Percentiles rank a stretch among this genome's conserved stretches.
Conservation (phyloP, 2,888 invertebrate species). For the Drosophila limbata region DNA sequence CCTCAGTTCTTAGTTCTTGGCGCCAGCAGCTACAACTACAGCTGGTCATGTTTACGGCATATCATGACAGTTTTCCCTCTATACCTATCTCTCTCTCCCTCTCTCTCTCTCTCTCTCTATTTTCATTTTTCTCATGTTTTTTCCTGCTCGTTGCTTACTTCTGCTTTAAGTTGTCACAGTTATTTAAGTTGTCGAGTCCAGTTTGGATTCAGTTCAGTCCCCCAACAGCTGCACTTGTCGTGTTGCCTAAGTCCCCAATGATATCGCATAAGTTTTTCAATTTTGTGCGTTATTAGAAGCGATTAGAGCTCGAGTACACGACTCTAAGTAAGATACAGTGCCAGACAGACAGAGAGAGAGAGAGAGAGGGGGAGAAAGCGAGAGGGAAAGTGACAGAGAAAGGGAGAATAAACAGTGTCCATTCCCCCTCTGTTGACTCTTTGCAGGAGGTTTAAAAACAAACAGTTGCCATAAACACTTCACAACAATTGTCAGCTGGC, state of each 20-base stretch:
- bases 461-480: constrained; percentile 63
- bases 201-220: constrained; percentile 56
- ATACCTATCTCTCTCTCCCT: constrained; percentile 1
- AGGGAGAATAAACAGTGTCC: constrained; percentile 11
- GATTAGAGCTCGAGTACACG: constrained; percentile 76
- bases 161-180: constrained; percentile 80
- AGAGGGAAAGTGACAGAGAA: not conserved
- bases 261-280: constrained; percentile 84
- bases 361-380: constrained; percentile 10
- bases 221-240: constrained; percentile 74
- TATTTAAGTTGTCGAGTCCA: constrained; percentile 76
- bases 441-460: constrained; percentile 7
- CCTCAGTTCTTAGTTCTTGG: constrained; percentile 14
- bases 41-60: constrained; percentile 78
- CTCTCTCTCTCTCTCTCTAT: constrained; percentile 1
- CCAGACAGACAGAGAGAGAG: constrained; percentile 17
- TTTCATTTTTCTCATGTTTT: constrained; percentile 7
- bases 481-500: constrained; percentile 66
- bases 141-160: constrained; percentile 36
- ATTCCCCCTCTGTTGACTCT: not conserved
- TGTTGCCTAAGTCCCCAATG: constrained; percentile 77
- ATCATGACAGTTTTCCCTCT: constrained; percentile 68
- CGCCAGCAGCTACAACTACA: constrained; percentile 52
- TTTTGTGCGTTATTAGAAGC: constrained; percentile 84
- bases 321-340: constrained; percentile 16